These are phyloP conservation scores for Chrysaora quinquecirrha DNA, from an alignment of 30 jellyfish, hydroid and myxozoan genomes.

Conservation along the genomic window DNA sequence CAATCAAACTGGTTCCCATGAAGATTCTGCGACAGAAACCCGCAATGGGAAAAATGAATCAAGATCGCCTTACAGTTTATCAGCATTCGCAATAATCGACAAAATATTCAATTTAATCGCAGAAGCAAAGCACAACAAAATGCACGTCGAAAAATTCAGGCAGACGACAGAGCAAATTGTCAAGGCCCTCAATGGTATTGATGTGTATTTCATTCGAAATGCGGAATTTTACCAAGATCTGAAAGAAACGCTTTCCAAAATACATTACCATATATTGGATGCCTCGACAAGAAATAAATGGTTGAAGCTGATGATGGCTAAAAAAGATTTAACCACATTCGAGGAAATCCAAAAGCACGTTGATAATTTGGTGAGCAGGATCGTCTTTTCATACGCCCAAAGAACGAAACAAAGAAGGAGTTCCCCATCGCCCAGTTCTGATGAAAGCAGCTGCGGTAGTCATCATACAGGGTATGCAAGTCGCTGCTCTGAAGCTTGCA, in stretches of 20 bases:
- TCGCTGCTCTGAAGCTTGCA: slow-evolving; percentile 33
- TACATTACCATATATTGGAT: slow-evolving; percentile 60
- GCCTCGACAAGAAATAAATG: slow-evolving; percentile 60
- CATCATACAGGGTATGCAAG: slow-evolving; percentile 40
- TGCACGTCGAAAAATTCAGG: slow-evolving; percentile 65
- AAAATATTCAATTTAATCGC: slow-evolving; percentile 36
- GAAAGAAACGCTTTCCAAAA: slow-evolving; percentile 81
- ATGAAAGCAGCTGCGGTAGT: slow-evolving; percentile 28
- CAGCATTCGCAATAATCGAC: slow-evolving; percentile 60
- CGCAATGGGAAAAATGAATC: slow-evolving; percentile 15
- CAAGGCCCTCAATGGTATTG: slow-evolving; percentile 83
- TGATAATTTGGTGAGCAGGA: slow-evolving; percentile 73
- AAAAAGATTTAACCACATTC: slow-evolving; percentile 47
- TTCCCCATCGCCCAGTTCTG: slow-evolving; percentile 67
- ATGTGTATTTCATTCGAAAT: slow-evolving; percentile 64
- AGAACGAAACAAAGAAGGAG: slow-evolving; percentile 59
- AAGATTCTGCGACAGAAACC: slow-evolving; percentile 9
- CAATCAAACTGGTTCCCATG: slow-evolving; percentile 23
- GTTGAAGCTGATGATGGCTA: slow-evolving; percentile 79
- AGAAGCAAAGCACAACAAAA: slow-evolving; percentile 77
- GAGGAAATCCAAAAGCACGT: slow-evolving; percentile 67
- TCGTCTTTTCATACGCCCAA: slow-evolving; percentile 78
- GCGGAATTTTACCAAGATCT: slow-evolving; percentile 87
- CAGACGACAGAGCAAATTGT: slow-evolving; percentile 57
- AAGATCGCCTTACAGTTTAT: slow-evolving; percentile 32